These are phyloP conservation scores for Dryocosmus kuriphilus DNA, from an alignment of 2,888 invertebrate genomes.

Conservation along the genomic window DNA sequence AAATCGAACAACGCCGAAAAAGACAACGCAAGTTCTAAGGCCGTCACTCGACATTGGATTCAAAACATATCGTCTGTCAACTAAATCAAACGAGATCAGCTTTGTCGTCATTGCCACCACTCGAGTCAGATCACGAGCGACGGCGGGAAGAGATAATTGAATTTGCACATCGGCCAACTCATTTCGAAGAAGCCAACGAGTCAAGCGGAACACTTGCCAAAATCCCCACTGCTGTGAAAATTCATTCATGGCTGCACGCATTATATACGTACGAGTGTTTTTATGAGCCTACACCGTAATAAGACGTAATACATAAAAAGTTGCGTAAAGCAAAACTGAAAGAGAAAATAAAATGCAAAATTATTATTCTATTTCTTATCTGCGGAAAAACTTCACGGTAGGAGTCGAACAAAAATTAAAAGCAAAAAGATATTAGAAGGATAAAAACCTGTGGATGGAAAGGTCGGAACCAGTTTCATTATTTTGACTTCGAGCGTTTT, in stretches of 20 bases:
- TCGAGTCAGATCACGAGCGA: constrained; percentile 1
- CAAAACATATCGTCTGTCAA: not conserved
- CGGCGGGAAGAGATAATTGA: constrained; percentile 42
- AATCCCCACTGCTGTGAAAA: constrained; percentile 47
- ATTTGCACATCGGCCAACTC: constrained; percentile 44
- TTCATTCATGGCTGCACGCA: constrained; percentile 54
- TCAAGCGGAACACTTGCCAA: constrained; percentile 41
- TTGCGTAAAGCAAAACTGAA: not conserved
- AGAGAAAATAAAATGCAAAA: not conserved
- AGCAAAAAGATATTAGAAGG: constrained; percentile 31
- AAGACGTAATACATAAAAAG: constrained; percentile 36
- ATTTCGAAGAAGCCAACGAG: constrained; percentile 29
- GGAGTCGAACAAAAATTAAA: constrained; percentile 5
- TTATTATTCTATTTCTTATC: no score
- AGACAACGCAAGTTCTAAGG: not conserved
- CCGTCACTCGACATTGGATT: not conserved
- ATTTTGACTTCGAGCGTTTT: constrained; percentile 48
- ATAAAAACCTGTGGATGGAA: constrained; percentile 44
- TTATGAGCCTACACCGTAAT: constrained; percentile 28
- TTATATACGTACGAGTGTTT: constrained; percentile 41
- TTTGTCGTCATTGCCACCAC: constrained; percentile 6
- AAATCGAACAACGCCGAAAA: not conserved
- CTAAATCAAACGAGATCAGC: not conserved
- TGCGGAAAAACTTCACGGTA: not conserved
- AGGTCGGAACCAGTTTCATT: constrained; percentile 49